Evolutionary conservation across 2,888 invertebrate genomes (phyloP).

Genomic region (Heliconius ismenius): DNA sequence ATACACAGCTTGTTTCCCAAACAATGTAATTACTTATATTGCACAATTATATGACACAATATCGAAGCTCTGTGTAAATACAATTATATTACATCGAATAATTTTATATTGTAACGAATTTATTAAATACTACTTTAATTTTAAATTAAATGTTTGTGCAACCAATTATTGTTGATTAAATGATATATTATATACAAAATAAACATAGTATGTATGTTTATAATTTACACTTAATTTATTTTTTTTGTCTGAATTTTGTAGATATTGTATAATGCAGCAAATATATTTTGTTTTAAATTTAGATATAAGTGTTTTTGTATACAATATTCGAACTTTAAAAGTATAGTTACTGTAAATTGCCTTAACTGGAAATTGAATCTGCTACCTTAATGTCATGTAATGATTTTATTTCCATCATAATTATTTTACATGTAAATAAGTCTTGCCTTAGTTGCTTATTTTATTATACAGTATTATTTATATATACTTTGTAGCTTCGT

Average conservation of each 20-base stretch:
- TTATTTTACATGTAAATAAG: constrained; percentile 46
- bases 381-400: neutral
- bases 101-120: constrained; percentile 27
- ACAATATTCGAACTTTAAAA: neutral
- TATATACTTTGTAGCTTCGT: constrained; percentile 46
- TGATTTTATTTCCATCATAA: neutral
- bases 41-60: constrained; percentile 46
- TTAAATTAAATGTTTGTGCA: neutral
- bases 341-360: neutral
- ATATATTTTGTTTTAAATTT: neutral
- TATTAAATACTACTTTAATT: constrained; percentile 21
- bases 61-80: constrained; percentile 57
- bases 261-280: neutral
- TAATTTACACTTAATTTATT: neutral
- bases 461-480: constrained; percentile 67
- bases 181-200: neutral
- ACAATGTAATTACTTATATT: constrained; percentile 42
- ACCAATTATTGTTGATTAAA: neutral
- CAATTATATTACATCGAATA: constrained; percentile 44
- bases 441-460: constrained; percentile 58
- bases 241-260: neutral
- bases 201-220: neutral
- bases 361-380: neutral
- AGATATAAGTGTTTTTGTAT: neutral
- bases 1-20: constrained; percentile 53